Conservation (phyloP, 2,113 vertebrate species). For the Lepus americanus region DNA sequence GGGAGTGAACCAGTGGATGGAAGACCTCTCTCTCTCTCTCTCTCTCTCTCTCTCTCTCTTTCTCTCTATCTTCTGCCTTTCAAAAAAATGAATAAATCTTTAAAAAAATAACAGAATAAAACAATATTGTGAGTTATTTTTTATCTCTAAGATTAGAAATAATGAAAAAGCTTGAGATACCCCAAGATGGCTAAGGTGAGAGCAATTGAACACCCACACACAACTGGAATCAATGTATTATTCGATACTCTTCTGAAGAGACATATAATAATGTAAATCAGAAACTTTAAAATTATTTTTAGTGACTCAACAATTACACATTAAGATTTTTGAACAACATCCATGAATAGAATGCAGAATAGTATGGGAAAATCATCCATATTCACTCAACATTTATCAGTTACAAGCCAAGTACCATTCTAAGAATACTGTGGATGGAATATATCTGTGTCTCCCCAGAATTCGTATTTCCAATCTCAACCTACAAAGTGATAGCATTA, state of each 20-base stretch:
- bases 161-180: background rate
- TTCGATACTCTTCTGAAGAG: background rate
- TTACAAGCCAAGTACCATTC: background rate
- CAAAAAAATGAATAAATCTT: too few relatives aligned
- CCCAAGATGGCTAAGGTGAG: background rate
- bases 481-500: background rate
- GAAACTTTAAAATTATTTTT: background rate
- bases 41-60: too few relatives aligned
- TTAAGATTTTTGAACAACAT: conserved; percentile 6
- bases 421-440: background rate
- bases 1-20: too few relatives aligned
- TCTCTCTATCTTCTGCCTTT: too few relatives aligned
- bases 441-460: background rate
- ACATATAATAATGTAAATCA: background rate
- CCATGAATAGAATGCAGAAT: background rate
- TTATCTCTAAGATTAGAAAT: background rate
- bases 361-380: conserved; percentile 3
- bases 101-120: background rate
- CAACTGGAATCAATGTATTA: background rate
- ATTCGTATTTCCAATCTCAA: background rate
- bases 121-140: background rate
- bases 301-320: background rate
- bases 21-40: too few relatives aligned
- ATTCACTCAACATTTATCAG: background rate
- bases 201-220: background rate